phyloP scores from a whole-genome alignment of 2,888 invertebrate genomes.

The Steinernema hermaphroditum region DNA sequence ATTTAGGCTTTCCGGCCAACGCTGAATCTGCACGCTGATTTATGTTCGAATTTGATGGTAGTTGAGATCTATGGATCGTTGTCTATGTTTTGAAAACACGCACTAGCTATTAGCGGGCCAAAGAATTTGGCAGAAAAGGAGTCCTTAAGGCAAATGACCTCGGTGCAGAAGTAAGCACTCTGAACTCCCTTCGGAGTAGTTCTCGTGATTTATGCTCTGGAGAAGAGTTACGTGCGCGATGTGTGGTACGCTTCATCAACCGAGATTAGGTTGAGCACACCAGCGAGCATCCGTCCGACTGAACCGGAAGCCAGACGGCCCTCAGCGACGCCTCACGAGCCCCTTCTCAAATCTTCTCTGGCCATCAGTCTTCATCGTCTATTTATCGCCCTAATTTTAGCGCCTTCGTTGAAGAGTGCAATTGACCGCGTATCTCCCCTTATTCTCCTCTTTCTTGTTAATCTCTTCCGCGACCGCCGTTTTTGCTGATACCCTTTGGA shows the following conservation, averaged over 20 bases:
- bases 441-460: slow-evolving; percentile 6
- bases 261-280: slow-evolving; percentile 22
- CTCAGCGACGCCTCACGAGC: slow-evolving; percentile 28
- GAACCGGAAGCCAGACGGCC: slow-evolving; percentile 22
- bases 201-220: slow-evolving; percentile 24
- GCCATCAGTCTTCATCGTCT: slow-evolving; percentile 31
- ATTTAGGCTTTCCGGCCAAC: not conserved
- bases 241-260: slow-evolving; percentile 28
- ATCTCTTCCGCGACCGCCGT: slow-evolving; percentile 15
- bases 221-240: slow-evolving; percentile 21
- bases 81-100: slow-evolving; percentile 2
- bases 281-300: slow-evolving; percentile 16
- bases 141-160: not conserved
- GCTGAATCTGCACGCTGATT: slow-evolving; percentile 7
- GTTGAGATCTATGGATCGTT: not conserved
- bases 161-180: not conserved
- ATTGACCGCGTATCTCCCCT: slow-evolving; percentile 27
- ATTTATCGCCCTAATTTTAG: slow-evolving; percentile 31
- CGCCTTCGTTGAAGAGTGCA: slow-evolving; percentile 27
- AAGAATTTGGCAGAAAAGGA: not conserved
- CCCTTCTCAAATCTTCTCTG: slow-evolving; percentile 17
- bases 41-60: slow-evolving; percentile 1
- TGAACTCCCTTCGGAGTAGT: not conserved
- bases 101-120: not conserved
- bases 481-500: slow-evolving; percentile 12